Percentiles rank a stretch among this genome's conserved stretches.
Evolutionary conservation across 2,888 invertebrate genomes (phyloP).

Genomic region (Dichetophora obliterata): DNA sequence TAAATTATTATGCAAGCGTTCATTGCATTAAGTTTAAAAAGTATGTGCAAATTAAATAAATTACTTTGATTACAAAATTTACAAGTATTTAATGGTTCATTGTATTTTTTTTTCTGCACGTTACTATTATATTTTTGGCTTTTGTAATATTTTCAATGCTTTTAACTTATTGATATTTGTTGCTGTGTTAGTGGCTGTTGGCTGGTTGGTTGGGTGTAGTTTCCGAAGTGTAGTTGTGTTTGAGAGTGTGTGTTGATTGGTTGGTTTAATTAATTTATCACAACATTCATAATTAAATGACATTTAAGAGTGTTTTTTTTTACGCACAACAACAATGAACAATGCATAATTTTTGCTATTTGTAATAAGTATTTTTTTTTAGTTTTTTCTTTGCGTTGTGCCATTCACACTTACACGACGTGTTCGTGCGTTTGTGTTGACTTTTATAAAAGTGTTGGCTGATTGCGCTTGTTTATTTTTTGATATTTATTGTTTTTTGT

Average conservation of each 20-base stretch:
- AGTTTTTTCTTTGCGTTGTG: not conserved
- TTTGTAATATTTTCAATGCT: no score
- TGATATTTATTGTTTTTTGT: not conserved
- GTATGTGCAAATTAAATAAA: no score
- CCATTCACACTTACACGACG: not conserved
- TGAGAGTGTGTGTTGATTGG: not conserved
- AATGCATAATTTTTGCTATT: constrained; percentile 26
- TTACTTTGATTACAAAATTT: no score
- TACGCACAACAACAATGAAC: constrained; percentile 32
- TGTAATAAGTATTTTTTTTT: constrained; percentile 13
- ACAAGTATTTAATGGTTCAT: no score
- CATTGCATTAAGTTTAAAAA: no score
- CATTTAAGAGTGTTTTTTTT: constrained; percentile 44
- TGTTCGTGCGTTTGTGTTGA: not conserved
- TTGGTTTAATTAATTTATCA: constrained; percentile 54
- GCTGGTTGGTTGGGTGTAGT: not conserved
- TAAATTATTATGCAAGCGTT: no score
- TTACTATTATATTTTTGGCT: no score
- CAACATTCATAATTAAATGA: constrained; percentile 56
- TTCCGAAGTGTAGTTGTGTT: not conserved
- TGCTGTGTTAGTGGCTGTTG: no score
- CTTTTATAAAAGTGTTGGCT: not conserved
- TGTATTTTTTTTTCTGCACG: no score
- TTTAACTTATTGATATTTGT: no score
- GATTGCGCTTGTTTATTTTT: not conserved